Evolutionary conservation across 1,140 invertebrate species (phyloP).

Genomic region (Philotrypesis tridentata): DNA sequence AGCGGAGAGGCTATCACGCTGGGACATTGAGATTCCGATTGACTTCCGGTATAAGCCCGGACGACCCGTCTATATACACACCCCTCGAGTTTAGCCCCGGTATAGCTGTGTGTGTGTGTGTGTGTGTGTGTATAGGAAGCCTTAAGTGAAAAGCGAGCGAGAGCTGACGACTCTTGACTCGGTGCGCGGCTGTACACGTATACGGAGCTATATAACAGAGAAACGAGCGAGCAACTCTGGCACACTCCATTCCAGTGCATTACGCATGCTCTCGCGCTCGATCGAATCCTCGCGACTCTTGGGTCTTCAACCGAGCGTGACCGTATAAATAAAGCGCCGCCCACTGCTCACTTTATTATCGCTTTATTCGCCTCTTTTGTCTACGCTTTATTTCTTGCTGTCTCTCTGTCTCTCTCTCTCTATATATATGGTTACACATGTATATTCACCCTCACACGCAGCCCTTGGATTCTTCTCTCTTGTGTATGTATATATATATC

Average conservation of each 20-base stretch:
- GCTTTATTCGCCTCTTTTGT: constrained; percentile 31
- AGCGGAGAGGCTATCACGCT: constrained; percentile 6
- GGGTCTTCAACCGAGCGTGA: constrained; percentile 15
- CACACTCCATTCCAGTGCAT: constrained; percentile 65
- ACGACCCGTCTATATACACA: neutral
- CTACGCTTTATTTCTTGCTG: constrained; percentile 7
- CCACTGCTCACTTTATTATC: constrained; percentile 46
- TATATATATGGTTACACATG: neutral
- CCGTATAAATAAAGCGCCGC: constrained; percentile 30
- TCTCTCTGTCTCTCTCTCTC: neutral
- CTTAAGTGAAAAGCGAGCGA: neutral
- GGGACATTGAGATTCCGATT: constrained; percentile 59
- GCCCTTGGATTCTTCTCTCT: neutral
- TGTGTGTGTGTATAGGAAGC: neutral
- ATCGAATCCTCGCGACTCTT: constrained; percentile 17
- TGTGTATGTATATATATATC: too few relatives aligned
- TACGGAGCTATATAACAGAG: neutral
- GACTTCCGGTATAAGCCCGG: constrained; percentile 52
- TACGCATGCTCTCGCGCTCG: constrained; percentile 58
- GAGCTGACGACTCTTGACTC: neutral
- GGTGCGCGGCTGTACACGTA: too few relatives aligned
- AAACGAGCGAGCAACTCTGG: neutral
- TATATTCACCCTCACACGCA: neutral
- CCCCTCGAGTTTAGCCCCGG: neutral
- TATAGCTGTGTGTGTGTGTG: neutral